Base-by-base conservation (phyloP, 92 coral and sea anemone species). In the Porites divaricata region DNA sequence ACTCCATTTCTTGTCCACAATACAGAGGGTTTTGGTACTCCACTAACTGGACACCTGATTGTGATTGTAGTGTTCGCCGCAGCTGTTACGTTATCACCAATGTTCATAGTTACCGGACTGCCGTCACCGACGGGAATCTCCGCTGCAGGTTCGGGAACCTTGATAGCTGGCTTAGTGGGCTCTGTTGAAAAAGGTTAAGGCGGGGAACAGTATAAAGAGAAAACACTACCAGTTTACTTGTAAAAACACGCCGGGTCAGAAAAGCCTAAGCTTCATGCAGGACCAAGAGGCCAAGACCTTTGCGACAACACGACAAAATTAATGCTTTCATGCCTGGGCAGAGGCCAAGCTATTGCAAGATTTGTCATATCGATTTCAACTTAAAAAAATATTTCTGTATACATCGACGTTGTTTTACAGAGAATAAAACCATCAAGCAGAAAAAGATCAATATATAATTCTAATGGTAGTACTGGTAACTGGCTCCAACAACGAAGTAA, bases 11-110 rank as follows among this genome's bases (percentile, higher is more conserved):
- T 89, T 20, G 63, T 72, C 98, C 98, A 96, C 72, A 88, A 67
- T 64, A 93, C 90, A 19, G 74, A 78, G 52, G 98, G 98, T 73
- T 58, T 82, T 66, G 98, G 98, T 20, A 81, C 61, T 45, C 98
- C 98, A 63, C 81, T 81, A 16, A 84, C 95, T 35, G 79, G 80
- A 79, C 98, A 96, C 66, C 80, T 72, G 41, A 93, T 76, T 63
- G 94, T 88, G 68, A 93, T 86, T 79, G 82, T 88, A 67, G 91
- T 93, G 52, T 90, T 80, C 22, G 88, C 85, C 13, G 92, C 87
- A 61, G 97, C 84, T 61, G 93, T 90, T 67, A 90, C 90, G 81
- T 87, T 90, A 63, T 85, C 79, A n/a, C 93, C 93, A 15, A 90
- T 83, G 58, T 76, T 76, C 72, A 90, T 78, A 61, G 86, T 82